Evolutionary conservation across 2,113 vertebrate species (phyloP), one percentile per base, ranked within the genome.

Genomic region (Barnardius zonarius): DNA sequence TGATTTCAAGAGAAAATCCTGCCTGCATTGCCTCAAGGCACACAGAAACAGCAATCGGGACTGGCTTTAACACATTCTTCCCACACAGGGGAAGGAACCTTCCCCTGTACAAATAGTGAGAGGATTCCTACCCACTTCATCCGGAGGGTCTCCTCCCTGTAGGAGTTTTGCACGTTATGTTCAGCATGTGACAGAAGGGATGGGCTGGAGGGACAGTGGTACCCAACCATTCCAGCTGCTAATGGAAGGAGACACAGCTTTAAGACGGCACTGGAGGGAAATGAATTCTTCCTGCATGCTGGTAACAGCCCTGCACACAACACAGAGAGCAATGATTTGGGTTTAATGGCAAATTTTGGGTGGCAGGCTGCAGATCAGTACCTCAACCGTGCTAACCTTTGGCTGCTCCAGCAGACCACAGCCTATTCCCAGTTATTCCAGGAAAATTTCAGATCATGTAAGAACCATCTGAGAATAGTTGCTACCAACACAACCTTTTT

Each of bases 1-100:
- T 31, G 77, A 90, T 92, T 92, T 94, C 72, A 88, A 94, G 92
- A 94, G 95, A 94, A 97, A 96, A 92, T 81, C 85, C 95, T 86
- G 79, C 85, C 70, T 61, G 89, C 62, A 31, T 86, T 48, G 90
- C 95, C 88, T 96, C 68, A 1, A 94, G 96, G 93, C 95, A 93
- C 63, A 74, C 68, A 86, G 83, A 70, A 67, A 44, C 79, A 88
- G 88, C 80, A 51, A 62, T 0, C 55, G 80, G 76, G 49, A 68
- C 17, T 88, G 90, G 66, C 73, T 94, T 72, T 79, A 61, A 55
- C 92, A 55, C 85, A 37, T 86, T 43, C 73, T 61, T 48, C 35
- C 83, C 63, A 39, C 82, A 41, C 54, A 48, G 62, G 86, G 66
- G 86, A 92, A 46, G 67, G 72, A 62, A 43, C 59, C 59, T 77